Conservation (phyloP, 2,888 invertebrate genomes). For the Chrysomela aeneicollis region DNA sequence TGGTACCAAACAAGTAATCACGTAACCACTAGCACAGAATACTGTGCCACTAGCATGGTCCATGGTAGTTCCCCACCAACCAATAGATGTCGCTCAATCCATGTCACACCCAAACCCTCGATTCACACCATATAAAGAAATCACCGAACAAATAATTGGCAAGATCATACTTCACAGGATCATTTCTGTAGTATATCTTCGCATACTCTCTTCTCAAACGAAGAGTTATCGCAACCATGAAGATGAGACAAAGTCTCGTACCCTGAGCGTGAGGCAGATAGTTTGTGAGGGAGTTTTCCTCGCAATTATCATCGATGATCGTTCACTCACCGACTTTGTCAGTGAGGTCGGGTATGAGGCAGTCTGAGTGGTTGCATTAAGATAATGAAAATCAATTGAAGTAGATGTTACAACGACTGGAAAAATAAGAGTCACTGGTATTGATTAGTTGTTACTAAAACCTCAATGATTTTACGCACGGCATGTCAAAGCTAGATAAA, state of each 20-base stretch:
- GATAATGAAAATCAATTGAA: no score
- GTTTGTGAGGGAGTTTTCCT: slow-evolving; percentile 37
- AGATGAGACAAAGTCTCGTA: slow-evolving; percentile 66
- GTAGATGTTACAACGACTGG: no score
- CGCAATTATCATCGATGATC: slow-evolving; percentile 54
- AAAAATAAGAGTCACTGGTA: no score
- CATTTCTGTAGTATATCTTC: slow-evolving; percentile 74
- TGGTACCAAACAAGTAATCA: no score
- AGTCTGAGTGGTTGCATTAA: no score
- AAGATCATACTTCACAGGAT: no score
- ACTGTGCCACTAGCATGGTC: no score
- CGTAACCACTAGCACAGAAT: no score
- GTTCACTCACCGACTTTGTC: slow-evolving; percentile 46
- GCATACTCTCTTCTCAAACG: slow-evolving; percentile 63
- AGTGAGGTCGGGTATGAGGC: slow-evolving; percentile 44
- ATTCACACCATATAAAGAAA: neutral
- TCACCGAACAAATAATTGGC: slow-evolving; percentile 61
- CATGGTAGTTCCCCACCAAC: no score
- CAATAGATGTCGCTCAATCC: neutral
- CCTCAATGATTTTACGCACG: no score
- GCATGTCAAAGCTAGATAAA: no score
- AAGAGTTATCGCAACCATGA: slow-evolving; percentile 66
- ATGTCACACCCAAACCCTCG: neutral
- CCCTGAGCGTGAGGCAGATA: slow-evolving; percentile 64
- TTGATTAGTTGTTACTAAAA: no score